phyloP scores from a whole-genome alignment of 2,888 invertebrate species.

The Rhorus exstirpatorius region DNA sequence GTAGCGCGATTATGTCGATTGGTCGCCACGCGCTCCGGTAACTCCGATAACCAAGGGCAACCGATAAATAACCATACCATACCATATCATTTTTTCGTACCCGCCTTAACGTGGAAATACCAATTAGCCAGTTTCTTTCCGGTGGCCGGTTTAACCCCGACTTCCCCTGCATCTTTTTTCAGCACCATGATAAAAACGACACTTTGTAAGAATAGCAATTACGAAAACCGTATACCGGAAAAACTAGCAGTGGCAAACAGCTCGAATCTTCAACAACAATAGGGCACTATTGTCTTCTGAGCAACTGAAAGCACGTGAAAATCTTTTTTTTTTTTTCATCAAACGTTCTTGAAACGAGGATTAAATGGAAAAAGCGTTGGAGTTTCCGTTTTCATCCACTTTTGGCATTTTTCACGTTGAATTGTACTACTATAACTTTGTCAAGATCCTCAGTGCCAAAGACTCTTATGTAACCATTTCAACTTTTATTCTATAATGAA shows the following conservation, averaged over 20 bases:
- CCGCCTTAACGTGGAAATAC: too few relatives aligned
- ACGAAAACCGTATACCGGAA: background rate
- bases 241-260: background rate
- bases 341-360: background rate
- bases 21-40: too few relatives aligned
- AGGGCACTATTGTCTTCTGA: background rate
- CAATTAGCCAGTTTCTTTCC: too few relatives aligned
- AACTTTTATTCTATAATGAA: background rate
- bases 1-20: too few relatives aligned
- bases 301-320: background rate
- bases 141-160: too few relatives aligned
- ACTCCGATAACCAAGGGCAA: too few relatives aligned
- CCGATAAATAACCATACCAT: too few relatives aligned
- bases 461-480: constrained; percentile 1
- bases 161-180: background rate
- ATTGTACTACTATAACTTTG: background rate
- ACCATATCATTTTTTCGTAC: too few relatives aligned
- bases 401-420: background rate
- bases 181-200: background rate
- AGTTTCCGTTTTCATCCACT: background rate
- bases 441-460: too few relatives aligned
- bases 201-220: background rate
- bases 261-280: background rate
- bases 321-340: background rate
- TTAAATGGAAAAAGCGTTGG: background rate